Evolutionary conservation across 2,113 vertebrate species (phyloP).

Genomic region (Dicerorhinus sumatrensis): DNA sequence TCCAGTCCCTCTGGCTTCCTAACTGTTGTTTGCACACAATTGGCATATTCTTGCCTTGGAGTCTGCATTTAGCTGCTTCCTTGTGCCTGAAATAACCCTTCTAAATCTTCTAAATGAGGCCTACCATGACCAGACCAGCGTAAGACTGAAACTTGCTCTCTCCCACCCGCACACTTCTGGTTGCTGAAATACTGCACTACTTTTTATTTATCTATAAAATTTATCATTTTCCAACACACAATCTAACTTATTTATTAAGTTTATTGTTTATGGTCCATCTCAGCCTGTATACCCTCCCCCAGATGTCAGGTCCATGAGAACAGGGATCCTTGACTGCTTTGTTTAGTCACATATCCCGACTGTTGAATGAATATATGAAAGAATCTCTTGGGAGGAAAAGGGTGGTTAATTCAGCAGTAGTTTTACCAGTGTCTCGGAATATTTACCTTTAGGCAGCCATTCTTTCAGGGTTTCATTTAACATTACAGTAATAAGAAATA

Average conservation of each 20-base stretch:
- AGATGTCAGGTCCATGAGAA: not conserved
- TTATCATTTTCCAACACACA: not conserved
- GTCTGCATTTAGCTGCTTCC: not conserved
- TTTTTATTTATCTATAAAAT: not conserved
- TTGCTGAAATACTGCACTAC: not conserved
- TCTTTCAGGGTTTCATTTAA: not conserved
- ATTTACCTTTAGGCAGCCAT: not conserved
- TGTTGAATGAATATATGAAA: not conserved
- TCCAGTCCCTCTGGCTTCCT: not conserved
- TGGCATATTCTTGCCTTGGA: not conserved
- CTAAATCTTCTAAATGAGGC: not conserved
- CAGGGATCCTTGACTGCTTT: not conserved
- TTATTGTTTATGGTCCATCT: not conserved
- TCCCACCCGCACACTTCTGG: not conserved
- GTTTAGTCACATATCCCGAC: not conserved
- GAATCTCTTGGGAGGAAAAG: not conserved
- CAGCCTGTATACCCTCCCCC: not conserved
- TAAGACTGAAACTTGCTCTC: not conserved
- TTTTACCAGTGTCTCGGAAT: not conserved
- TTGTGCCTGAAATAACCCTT: not conserved
- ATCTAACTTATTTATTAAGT: not conserved
- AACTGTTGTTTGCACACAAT: not conserved
- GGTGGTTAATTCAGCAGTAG: not conserved
- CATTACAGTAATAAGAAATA: not conserved
- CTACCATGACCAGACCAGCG: too few relatives aligned